These are phyloP conservation scores for Glandiceps talaboti DNA, from an alignment of 53 echinoderm and acorn worm genomes.

Conservation along the genomic window DNA sequence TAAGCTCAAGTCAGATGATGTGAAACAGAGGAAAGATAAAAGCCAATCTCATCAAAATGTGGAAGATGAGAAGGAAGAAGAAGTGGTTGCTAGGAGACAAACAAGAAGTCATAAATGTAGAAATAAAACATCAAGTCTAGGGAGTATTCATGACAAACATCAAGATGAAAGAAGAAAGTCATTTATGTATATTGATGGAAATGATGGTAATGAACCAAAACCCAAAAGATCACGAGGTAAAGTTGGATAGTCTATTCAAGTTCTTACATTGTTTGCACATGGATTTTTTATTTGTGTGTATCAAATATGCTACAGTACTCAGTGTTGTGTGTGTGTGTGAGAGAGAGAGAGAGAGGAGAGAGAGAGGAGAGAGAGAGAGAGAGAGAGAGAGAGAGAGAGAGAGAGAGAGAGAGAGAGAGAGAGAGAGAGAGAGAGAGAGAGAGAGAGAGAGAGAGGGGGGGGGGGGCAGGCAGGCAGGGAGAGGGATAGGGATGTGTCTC, in stretches of 20 bases:
- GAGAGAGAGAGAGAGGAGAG: conserved; percentile 1
- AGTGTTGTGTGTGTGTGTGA: too few species aligned
- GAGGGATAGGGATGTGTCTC: neutral
- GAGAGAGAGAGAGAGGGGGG: neutral
- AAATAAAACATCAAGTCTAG: too few species aligned
- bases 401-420: conserved; percentile 1
- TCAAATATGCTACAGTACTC: too few species aligned
- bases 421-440: conserved; percentile 1
- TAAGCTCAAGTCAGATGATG: too few species aligned
- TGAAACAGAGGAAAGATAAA: neutral
- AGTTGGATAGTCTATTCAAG: too few species aligned
- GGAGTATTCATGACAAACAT: too few species aligned
- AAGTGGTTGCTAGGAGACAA: neutral
- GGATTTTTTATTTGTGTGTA: too few species aligned
- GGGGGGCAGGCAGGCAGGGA: neutral
- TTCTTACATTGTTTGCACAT: too few species aligned
- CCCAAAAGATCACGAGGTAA: neutral
- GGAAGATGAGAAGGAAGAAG: neutral
- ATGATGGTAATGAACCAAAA: too few species aligned
- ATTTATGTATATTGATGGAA: too few species aligned
- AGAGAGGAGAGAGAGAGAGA: conserved; percentile 1
- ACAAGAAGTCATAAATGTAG: neutral
- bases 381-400: conserved; percentile 1
- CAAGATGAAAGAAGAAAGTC: too few species aligned
- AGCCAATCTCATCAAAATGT: neutral